These are phyloP conservation scores for Chaetophractus vellerosus DNA, from an alignment of 2,797 vertebrate species.

Conservation along the genomic window DNA sequence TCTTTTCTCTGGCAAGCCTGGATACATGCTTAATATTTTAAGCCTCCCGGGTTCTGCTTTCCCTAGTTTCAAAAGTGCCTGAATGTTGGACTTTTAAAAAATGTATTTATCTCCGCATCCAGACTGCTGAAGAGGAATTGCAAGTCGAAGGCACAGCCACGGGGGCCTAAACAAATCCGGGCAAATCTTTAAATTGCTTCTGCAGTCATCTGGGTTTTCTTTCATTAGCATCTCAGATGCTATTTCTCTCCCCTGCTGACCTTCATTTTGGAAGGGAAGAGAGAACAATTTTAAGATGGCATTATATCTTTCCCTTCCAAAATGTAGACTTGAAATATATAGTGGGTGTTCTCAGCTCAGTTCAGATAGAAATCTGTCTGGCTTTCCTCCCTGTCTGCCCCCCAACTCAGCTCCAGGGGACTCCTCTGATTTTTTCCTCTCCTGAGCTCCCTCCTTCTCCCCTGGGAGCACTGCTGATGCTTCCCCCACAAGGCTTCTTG, in stretches of 20 bases:
- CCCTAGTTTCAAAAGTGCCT: constrained; percentile 71
- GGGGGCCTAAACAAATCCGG: constrained; percentile 83
- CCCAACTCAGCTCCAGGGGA: not conserved
- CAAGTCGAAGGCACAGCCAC: constrained; percentile 81
- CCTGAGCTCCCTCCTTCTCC: not conserved
- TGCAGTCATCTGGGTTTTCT: constrained; percentile 84
- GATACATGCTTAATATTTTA: constrained; percentile 80
- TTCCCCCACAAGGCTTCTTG: not conserved
- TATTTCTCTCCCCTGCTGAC: constrained; percentile 76
- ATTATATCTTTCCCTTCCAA: constrained; percentile 56
- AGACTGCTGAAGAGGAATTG: constrained; percentile 82
- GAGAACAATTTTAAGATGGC: constrained; percentile 3
- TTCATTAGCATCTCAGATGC: constrained; percentile 84
- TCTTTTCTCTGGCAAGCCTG: constrained; percentile 70
- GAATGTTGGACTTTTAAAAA: constrained; percentile 83
- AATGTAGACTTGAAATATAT: not conserved
- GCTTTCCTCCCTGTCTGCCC: not conserved
- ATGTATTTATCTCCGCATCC: constrained; percentile 79
- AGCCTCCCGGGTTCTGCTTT: constrained; percentile 71
- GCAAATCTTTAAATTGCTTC: constrained; percentile 86
- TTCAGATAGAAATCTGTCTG: not conserved
- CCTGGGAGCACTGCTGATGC: not conserved
- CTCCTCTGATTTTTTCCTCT: not conserved
- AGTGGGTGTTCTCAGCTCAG: not conserved
- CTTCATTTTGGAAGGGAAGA: constrained; percentile 70